phyloP scores from a whole-genome alignment of 2,113 vertebrate species.

The Nestor notabilis region DNA sequence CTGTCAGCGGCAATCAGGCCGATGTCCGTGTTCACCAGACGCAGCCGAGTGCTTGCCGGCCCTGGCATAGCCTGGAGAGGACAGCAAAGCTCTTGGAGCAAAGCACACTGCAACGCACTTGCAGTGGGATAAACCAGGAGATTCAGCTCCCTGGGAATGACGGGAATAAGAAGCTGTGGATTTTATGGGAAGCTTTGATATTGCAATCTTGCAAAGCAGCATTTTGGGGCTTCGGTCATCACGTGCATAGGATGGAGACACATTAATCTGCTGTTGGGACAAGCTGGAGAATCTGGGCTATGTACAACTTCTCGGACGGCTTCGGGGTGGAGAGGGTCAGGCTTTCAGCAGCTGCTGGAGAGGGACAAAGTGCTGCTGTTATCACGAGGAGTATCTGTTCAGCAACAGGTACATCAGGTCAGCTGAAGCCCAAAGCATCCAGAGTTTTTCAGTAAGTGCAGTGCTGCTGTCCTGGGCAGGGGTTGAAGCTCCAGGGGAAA shows the following conservation, averaged over 20 bases:
- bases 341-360: not conserved
- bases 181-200: not conserved
- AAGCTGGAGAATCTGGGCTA: not conserved
- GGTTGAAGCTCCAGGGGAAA: rapidly evolving
- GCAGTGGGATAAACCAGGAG: not conserved
- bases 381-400: rapidly evolving
- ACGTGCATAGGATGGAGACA: rapidly evolving
- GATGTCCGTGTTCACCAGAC: rapidly evolving
- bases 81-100: not conserved
- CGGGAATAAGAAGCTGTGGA: rapidly evolving
- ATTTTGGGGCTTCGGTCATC: rapidly evolving
- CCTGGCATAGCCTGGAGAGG: not conserved
- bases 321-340: not conserved
- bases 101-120: rapidly evolving
- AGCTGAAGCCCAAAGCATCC: not conserved
- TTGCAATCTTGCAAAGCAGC: rapidly evolving
- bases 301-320: not conserved
- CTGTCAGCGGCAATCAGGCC: rapidly evolving
- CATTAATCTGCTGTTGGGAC: not conserved
- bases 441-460: rapidly evolving
- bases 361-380: not conserved
- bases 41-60: rapidly evolving
- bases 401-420: not conserved
- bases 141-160: not conserved
- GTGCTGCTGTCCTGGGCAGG: rapidly evolving